Base-by-base conservation (phyloP, 2,888 invertebrate genomes). In the Ganaspis brasiliensis region DNA sequence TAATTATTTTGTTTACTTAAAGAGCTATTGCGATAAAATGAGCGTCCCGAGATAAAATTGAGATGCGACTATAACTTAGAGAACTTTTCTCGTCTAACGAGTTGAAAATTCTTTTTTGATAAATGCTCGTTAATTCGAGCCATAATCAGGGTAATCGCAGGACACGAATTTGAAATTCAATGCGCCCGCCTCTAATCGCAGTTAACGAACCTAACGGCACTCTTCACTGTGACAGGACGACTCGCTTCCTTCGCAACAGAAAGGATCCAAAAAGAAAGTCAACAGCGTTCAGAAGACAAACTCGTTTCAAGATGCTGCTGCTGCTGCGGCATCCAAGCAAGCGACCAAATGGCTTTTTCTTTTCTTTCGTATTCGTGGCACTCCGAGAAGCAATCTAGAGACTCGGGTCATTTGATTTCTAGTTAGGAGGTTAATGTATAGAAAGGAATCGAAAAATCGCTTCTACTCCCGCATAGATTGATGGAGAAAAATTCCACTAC, bases 191-290 rank as follows among this genome's bases (percentile, higher is more conserved):
- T 45, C 67, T 67, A 67, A 67, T 67, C 67, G 67, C 67, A 67
- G 67, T 67, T 67, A 67, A 67, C 67, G 67, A 67, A 67, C 67
- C 67, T 45, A 67, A 67, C 67, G 67, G 67, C 40, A 63, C 63
- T 67, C n/a, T 67, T 40, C n/a, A 21, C 24, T 67, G 26, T 45
- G 67, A 45, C 67, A 67, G 67, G 67, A 67, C 67, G 45, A 67
- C n/a, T 67, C 67, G 67, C n/a, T 24, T 67, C 67, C 24, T 45
- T 45, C 24, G 26, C 26, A 45, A 45, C 67, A 40, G 37, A 67
- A 67, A 67, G 45, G 67, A 67, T 67, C 45, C 21, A 45, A 67
- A 67, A 67, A 67, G n/a, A 45, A 67, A 24, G n/a, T 16, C 37
- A 35, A 61, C 40, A 45, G n/a, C 24, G 21, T 40, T 24, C 24